A percentile compares a stretch with the other conserved stretches of the same genome.
These are phyloP conservation scores for Brachionichthys hirsutus DNA, from an alignment of 2,113 vertebrate genomes.

Conservation along the genomic window DNA sequence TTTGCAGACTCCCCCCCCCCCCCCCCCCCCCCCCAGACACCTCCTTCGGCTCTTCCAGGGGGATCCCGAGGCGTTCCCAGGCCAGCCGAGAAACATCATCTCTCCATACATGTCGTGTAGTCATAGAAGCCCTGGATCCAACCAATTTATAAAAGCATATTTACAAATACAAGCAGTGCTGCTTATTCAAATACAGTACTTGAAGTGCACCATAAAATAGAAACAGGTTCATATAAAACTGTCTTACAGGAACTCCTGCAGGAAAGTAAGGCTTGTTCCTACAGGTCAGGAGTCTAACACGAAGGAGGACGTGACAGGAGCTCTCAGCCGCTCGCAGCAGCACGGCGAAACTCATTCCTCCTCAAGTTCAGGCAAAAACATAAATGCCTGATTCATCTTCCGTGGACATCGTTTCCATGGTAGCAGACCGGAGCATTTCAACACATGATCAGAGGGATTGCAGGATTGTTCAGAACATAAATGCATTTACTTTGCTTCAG, in stretches of 20 bases:
- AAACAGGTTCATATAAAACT: too few relatives aligned
- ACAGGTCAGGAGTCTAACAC: conserved; percentile 21
- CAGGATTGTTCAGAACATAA: conserved; percentile 3
- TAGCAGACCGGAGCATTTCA: conserved; percentile 49
- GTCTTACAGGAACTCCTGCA: background rate
- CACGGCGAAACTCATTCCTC: conserved; percentile 1
- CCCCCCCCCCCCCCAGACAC: too few relatives aligned
- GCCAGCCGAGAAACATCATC: too few relatives aligned
- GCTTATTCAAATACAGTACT: too few relatives aligned
- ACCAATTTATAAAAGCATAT: too few relatives aligned
- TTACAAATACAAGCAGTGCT: too few relatives aligned
- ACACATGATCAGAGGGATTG: conserved; percentile 15
- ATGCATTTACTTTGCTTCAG: background rate
- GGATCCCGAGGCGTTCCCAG: too few relatives aligned
- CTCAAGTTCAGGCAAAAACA: conserved; percentile 19
- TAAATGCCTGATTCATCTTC: background rate
- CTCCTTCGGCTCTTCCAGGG: too few relatives aligned
- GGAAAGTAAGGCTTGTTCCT: background rate
- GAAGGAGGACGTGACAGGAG: conserved; percentile 39
- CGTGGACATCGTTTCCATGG: conserved; percentile 62
- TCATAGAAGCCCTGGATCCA: too few relatives aligned
- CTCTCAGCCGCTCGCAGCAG: conserved; percentile 28
- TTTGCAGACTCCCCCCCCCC: too few relatives aligned
- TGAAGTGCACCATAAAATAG: too few relatives aligned
- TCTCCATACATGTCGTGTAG: too few relatives aligned